phyloP scores from a whole-genome alignment of 2,888 invertebrate genomes.

The Drosophila maculinotata region DNA sequence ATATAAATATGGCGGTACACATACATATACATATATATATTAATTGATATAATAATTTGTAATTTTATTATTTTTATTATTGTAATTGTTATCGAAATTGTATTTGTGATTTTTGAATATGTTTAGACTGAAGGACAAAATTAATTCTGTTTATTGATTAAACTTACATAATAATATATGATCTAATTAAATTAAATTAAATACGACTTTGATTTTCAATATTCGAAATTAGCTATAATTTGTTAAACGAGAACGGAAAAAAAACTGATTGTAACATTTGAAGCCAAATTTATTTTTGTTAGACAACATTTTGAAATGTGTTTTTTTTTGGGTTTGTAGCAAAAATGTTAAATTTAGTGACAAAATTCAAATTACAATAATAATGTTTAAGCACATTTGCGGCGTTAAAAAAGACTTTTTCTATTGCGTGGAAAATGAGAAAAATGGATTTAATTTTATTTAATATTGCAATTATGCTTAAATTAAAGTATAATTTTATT shows the following conservation, averaged over 20 bases:
- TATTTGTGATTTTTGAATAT: conserved; percentile 81
- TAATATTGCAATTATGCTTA: conserved; percentile 70
- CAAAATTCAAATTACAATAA: conserved; percentile 70
- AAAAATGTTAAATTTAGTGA: conserved; percentile 56
- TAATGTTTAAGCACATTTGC: conserved; percentile 77
- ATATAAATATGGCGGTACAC: conserved; percentile 51
- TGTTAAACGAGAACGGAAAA: conserved; percentile 34
- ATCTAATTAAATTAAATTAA: conserved; percentile 68
- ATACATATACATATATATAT: conserved; percentile 47
- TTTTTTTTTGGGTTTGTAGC: conserved; percentile 51
- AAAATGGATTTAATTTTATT: conserved; percentile 65
- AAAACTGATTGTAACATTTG: conserved; percentile 55
- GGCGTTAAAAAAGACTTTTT: conserved; percentile 81
- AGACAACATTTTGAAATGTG: conserved; percentile 39
- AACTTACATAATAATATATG: conserved; percentile 57
- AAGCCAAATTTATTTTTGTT: conserved; percentile 62
- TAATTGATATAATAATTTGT: conserved; percentile 64
- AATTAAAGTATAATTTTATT: conserved; percentile 74
- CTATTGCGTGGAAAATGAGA: conserved; percentile 55
- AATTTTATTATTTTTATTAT: conserved; percentile 78
- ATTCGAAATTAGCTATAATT: conserved; percentile 63
- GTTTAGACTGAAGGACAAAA: conserved; percentile 80
- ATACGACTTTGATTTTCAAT: conserved; percentile 39
- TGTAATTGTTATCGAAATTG: conserved; percentile 80
- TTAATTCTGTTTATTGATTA: conserved; percentile 69